These are phyloP conservation scores for Ispidina lecontei DNA, from an alignment of 2,797 vertebrate genomes.

Conservation along the genomic window DNA sequence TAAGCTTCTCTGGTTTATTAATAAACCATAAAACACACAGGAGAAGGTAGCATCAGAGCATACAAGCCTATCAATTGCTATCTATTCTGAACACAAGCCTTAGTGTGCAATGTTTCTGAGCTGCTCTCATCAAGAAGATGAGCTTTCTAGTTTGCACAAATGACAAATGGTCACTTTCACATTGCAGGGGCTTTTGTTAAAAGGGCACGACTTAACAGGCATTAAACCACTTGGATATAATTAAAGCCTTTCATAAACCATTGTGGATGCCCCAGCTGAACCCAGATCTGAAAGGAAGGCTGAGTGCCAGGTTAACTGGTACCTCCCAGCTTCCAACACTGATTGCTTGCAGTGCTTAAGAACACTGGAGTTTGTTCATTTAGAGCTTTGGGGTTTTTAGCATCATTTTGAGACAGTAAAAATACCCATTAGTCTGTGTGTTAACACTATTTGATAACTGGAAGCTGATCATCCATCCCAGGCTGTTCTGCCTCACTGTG, in stretches of 20 bases:
- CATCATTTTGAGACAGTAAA: background rate
- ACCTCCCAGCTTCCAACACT: background rate
- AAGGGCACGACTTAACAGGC: background rate
- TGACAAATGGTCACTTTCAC: background rate
- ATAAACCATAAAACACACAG: no score
- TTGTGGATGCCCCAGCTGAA: background rate
- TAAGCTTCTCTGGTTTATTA: no score
- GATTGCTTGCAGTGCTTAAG: background rate
- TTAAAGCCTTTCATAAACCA: background rate
- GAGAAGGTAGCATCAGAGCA: background rate
- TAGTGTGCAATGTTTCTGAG: background rate
- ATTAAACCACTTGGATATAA: background rate
- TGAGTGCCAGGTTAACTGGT: background rate
- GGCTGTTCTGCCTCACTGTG: background rate
- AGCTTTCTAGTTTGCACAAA: background rate
- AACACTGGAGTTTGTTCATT: background rate
- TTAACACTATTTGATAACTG: background rate
- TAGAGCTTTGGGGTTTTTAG: background rate
- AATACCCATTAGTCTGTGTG: background rate
- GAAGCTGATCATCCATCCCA: background rate
- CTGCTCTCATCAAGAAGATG: background rate
- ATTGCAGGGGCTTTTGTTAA: background rate
- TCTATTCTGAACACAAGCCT: background rate
- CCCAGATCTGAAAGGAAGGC: background rate
- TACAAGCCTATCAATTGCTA: background rate